These are phyloP conservation scores for Elachura formosa DNA, from an alignment of 2,113 vertebrate species.

Conservation along the genomic window DNA sequence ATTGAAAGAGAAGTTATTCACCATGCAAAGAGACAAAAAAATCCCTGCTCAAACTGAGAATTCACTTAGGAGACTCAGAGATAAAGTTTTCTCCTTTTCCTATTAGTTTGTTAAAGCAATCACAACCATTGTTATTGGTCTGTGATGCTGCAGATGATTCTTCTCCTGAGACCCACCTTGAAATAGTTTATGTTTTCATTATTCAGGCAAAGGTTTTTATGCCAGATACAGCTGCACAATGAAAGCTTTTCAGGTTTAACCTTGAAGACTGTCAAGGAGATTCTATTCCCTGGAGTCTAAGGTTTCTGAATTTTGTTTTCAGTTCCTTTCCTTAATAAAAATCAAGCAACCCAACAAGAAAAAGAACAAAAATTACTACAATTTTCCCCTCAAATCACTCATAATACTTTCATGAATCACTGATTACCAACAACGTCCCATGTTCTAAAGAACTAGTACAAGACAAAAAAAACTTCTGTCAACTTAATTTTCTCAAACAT, in stretches of 20 bases:
- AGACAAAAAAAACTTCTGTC: background rate
- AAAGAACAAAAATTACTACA: background rate
- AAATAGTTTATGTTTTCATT: background rate
- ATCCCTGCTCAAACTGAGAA: background rate
- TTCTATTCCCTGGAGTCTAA: background rate
- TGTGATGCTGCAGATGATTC: background rate
- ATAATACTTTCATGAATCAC: background rate
- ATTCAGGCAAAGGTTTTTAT: background rate
- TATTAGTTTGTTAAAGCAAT: background rate
- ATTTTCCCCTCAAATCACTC: background rate
- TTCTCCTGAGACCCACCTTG: background rate
- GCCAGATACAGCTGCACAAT: background rate
- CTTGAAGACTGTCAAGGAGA: background rate
- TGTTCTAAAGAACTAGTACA: background rate
- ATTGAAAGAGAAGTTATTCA: background rate
- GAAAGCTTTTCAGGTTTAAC: background rate
- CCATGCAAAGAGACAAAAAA: fast-evolving
- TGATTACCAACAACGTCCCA: background rate
- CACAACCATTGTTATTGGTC: background rate
- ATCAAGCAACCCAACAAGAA: background rate
- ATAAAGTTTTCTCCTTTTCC: background rate
- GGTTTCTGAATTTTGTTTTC: background rate
- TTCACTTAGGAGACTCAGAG: background rate
- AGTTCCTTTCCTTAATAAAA: background rate
- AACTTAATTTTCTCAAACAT: background rate